Evolutionary conservation across 2,888 invertebrate species (phyloP).

Genomic region (Drosophila cognata): DNA sequence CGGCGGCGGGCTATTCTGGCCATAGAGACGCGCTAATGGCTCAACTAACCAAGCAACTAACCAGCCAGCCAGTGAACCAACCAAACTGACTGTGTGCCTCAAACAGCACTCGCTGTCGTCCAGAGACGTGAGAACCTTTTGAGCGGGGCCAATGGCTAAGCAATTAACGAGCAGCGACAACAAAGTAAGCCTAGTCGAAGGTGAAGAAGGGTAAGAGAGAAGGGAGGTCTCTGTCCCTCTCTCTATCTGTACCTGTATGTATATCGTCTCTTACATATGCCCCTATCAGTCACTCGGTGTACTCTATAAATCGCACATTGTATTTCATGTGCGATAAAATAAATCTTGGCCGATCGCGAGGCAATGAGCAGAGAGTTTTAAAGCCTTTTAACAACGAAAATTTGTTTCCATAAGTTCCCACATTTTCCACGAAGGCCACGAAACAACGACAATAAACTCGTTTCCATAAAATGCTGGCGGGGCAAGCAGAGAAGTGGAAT

Average conservation of each 20-base stretch:
- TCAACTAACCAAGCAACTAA: constrained; percentile 40
- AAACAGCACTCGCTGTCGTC: background rate
- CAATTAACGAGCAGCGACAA: constrained; percentile 10
- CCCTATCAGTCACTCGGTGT: constrained; percentile 6
- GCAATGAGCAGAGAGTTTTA: constrained; percentile 34
- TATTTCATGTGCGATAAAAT: constrained; percentile 59
- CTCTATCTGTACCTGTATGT: background rate
- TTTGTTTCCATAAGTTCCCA: constrained; percentile 79
- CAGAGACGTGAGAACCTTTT: constrained; percentile 70
- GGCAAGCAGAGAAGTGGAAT: constrained; percentile 16
- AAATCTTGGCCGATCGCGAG: constrained; percentile 9
- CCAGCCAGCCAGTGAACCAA: background rate
- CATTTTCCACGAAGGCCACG: constrained; percentile 64
- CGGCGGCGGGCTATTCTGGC: constrained; percentile 32
- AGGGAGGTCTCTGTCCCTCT: background rate
- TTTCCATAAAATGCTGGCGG: constrained; percentile 58
- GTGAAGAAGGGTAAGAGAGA: background rate
- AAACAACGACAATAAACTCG: constrained; percentile 56
- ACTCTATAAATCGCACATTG: constrained; percentile 67
- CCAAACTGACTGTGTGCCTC: constrained; percentile 2
- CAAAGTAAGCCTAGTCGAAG: background rate
- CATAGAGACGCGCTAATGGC: constrained; percentile 60
- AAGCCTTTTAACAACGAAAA: constrained; percentile 63
- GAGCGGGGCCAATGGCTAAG: constrained; percentile 54
- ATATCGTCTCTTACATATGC: background rate